phyloP scores from a whole-genome alignment of 2,888 invertebrate species.

The Esperia sulphurella region DNA sequence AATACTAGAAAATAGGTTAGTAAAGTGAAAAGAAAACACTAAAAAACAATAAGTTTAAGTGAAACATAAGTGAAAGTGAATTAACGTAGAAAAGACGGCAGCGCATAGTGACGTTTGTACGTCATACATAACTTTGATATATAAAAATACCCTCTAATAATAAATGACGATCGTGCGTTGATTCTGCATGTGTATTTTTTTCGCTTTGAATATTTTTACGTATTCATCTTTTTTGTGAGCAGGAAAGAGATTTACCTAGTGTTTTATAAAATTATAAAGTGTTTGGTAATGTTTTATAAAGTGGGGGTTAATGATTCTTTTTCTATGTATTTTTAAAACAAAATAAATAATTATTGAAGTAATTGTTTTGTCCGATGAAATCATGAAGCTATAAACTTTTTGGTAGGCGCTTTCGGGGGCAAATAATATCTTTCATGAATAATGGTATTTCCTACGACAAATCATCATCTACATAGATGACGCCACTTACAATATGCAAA shows the following conservation, averaged over 20 bases:
- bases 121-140: conserved; percentile 6
- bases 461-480: too few relatives aligned
- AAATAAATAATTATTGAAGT: too few relatives aligned
- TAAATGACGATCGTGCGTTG: conserved; percentile 13
- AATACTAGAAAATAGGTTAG: conserved; percentile 16
- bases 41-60: conserved; percentile 4
- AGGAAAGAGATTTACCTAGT: background rate
- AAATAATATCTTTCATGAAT: too few relatives aligned
- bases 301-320: too few relatives aligned
- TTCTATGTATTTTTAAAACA: too few relatives aligned
- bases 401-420: too few relatives aligned
- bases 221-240: background rate
- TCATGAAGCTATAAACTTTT: too few relatives aligned
- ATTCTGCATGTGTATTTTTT: background rate
- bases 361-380: too few relatives aligned
- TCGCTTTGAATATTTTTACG: background rate
- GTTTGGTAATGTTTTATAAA: too few relatives aligned
- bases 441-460: too few relatives aligned
- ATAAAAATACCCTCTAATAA: conserved; percentile 21
- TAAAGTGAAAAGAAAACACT: conserved; percentile 12
- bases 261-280: too few relatives aligned
- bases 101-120: conserved; percentile 15
- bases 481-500: too few relatives aligned
- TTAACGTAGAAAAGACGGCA: conserved; percentile 17
- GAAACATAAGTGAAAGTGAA: conserved; percentile 4